These are phyloP conservation scores for Drosophila tripunctata DNA, from an alignment of 2,888 invertebrate species.

Conservation along the genomic window DNA sequence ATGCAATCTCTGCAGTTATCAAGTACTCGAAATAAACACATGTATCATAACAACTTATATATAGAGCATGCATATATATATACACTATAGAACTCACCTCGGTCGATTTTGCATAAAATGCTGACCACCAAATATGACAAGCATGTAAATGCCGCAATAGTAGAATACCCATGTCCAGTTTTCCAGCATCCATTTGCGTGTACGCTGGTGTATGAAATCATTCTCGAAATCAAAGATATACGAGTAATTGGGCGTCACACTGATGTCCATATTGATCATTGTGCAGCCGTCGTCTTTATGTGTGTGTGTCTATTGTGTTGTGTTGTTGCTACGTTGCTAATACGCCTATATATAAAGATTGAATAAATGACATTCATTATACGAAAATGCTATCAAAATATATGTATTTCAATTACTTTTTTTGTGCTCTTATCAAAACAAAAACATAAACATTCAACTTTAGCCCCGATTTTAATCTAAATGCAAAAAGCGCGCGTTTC, in stretches of 20 bases:
- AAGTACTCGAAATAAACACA: conserved; percentile 23
- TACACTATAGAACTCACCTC: conserved; percentile 85
- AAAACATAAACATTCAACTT: conserved; percentile 14
- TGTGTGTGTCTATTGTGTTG: conserved; percentile 1
- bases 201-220: conserved; percentile 94
- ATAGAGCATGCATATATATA: background rate
- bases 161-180: conserved; percentile 98
- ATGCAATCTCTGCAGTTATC: conserved; percentile 45
- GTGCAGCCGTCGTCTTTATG: conserved; percentile 23
- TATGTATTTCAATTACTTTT: background rate
- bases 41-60: conserved; percentile 5
- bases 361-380: conserved; percentile 2
- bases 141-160: conserved; percentile 93
- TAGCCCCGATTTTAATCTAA: conserved; percentile 10
- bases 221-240: conserved; percentile 98
- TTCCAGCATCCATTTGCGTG: conserved; percentile 96
- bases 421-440: conserved; percentile 12
- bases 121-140: conserved; percentile 96
- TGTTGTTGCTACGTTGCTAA: conserved; percentile 1
- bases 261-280: conserved; percentile 85
- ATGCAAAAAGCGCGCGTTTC: conserved; percentile 46
- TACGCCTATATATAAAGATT: conserved; percentile 15
- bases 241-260: conserved; percentile 93
- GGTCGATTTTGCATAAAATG: conserved; percentile 96
- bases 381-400: background rate